phyloP scores from a whole-genome alignment of 2,888 invertebrate species.

The Nomada ferruginata region DNA sequence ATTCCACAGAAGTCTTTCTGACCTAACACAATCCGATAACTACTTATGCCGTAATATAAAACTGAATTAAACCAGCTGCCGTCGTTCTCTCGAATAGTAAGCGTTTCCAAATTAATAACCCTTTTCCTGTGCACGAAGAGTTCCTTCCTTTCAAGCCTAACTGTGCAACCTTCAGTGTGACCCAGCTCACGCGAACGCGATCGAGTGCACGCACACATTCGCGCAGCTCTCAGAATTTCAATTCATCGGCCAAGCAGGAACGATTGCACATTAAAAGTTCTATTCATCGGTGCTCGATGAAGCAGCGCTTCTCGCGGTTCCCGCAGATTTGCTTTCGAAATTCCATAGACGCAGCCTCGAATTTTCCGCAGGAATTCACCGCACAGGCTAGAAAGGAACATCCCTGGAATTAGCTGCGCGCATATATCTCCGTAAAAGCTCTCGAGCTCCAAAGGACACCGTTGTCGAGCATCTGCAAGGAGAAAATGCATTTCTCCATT shows the following conservation, averaged over 20 bases:
- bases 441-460: constrained; percentile 50
- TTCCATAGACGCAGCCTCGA: constrained; percentile 28
- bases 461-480: constrained; percentile 46
- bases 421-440: constrained; percentile 51
- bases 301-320: neutral
- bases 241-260: constrained; percentile 23
- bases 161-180: constrained; percentile 13
- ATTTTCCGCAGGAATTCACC: constrained; percentile 50
- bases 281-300: constrained; percentile 32
- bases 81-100: neutral
- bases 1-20: too few species aligned
- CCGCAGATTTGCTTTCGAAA: constrained; percentile 42
- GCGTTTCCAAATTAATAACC: constrained; percentile 10
- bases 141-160: constrained; percentile 9
- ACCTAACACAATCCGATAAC: neutral
- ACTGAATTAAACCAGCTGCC: neutral
- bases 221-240: constrained; percentile 24
- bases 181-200: neutral
- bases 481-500: constrained; percentile 56
- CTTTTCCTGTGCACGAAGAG: neutral
- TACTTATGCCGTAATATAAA: neutral
- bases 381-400: constrained; percentile 39
- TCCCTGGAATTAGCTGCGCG: constrained; percentile 57
- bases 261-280: constrained; percentile 43
- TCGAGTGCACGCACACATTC: too few species aligned